A percentile compares a stretch with the other conserved stretches of the same genome.
Evolutionary conservation across 2,113 vertebrate species (phyloP).

Genomic region (Stigmatopora argus): DNA sequence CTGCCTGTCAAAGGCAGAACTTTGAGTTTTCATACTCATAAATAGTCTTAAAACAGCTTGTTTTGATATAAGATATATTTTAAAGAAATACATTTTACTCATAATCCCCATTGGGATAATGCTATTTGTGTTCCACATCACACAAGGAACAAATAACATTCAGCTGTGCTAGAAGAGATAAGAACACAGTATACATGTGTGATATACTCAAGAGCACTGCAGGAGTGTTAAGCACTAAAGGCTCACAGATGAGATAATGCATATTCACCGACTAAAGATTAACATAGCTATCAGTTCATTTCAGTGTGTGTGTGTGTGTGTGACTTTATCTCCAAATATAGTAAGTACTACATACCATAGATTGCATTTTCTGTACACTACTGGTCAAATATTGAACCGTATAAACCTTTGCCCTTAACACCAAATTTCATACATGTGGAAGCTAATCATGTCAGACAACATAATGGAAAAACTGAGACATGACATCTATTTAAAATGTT

Average conservation of each 20-base stretch:
- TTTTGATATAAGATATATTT: background rate
- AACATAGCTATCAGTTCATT: no score
- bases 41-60: background rate
- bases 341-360: no score
- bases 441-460: background rate
- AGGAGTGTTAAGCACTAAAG: no score
- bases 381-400: no score
- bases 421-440: background rate
- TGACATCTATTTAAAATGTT: constrained; percentile 47
- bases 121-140: background rate
- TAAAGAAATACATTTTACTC: background rate
- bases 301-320: no score
- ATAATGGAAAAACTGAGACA: background rate
- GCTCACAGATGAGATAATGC: no score
- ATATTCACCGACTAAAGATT: no score
- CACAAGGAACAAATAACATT: background rate
- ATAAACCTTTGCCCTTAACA: background rate
- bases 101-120: background rate
- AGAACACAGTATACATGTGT: no score
- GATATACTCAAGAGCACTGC: no score
- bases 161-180: no score
- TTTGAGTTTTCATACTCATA: background rate
- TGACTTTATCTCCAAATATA: no score
- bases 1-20: background rate
- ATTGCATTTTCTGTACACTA: no score